These are phyloP conservation scores for Temnopleurus reevesii DNA, from an alignment of 53 echinoderm and acorn worm genomes.

Conservation along the genomic window DNA sequence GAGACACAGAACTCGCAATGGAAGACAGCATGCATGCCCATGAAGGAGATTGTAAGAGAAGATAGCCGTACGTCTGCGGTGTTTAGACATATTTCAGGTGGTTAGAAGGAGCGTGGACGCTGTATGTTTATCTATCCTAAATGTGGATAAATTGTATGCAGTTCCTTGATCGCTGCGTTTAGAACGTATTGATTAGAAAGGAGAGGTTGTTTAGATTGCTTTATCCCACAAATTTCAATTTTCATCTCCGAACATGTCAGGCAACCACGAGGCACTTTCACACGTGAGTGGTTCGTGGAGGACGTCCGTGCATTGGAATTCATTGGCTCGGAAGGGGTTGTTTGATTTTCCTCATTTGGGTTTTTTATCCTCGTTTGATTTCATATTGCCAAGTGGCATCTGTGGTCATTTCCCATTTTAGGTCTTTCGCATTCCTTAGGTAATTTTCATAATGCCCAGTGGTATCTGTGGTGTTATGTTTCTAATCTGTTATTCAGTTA, in stretches of 20 bases:
- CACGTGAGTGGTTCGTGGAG: neutral
- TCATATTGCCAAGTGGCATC: too few relatives aligned
- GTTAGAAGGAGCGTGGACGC: neutral
- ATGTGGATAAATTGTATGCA: slow-evolving; percentile 52
- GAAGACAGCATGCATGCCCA: neutral
- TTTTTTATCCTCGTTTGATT: too few relatives aligned
- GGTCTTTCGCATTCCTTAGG: too few relatives aligned
- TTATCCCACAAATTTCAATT: neutral
- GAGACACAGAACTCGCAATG: too few relatives aligned
- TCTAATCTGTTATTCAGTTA: too few relatives aligned
- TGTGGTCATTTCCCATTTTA: too few relatives aligned
- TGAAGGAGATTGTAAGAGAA: neutral
- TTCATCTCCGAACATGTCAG: neutral
- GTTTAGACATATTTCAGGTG: slow-evolving; percentile 53
- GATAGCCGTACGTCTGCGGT: neutral
- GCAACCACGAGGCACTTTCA: neutral
- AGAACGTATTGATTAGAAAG: slow-evolving; percentile 19
- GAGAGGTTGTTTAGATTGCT: slow-evolving; percentile 10
- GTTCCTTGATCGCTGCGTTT: neutral
- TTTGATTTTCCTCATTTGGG: too few relatives aligned
- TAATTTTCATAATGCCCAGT: too few relatives aligned
- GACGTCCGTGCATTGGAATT: neutral
- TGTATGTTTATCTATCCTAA: slow-evolving; percentile 46
- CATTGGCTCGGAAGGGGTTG: neutral
- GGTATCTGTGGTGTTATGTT: too few relatives aligned